These are phyloP conservation scores for Craseonycteris thonglongyai DNA, from an alignment of 2,113 vertebrate species.

Conservation along the genomic window DNA sequence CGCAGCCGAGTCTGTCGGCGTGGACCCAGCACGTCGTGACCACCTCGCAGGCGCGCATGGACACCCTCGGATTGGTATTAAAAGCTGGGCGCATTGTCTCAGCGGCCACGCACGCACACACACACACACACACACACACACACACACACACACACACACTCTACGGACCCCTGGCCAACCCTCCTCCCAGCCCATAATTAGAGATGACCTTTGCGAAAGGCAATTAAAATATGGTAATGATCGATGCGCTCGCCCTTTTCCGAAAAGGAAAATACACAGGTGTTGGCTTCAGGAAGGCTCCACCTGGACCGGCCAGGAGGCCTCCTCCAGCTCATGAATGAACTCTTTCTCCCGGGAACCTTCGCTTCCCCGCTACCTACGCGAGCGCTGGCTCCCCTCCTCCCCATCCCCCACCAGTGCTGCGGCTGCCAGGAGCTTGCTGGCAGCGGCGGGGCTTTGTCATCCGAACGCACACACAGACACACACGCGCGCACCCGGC, in stretches of 20 bases:
- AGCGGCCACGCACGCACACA: not conserved
- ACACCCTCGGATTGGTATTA: constrained; percentile 80
- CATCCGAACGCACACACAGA: constrained; percentile 72
- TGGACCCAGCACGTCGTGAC: constrained; percentile 79
- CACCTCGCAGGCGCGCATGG: constrained; percentile 76
- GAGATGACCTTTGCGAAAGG: constrained; percentile 79
- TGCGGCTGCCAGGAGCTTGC: constrained; percentile 73
- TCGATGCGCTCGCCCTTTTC: constrained; percentile 62
- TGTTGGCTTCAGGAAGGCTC: constrained; percentile 71
- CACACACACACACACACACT: not conserved
- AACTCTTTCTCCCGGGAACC: constrained; percentile 51
- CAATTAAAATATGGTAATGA: constrained; percentile 80
- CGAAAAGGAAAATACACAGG: constrained; percentile 72
- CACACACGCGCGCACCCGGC: constrained; percentile 59
- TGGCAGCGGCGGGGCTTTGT: constrained; percentile 77
- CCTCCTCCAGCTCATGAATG: constrained; percentile 63
- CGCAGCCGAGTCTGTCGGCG: constrained; percentile 74
- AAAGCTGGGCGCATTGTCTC: constrained; percentile 72
- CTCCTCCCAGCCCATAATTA: constrained; percentile 71
- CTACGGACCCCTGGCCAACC: constrained; percentile 43
- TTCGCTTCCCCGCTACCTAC: constrained; percentile 44
- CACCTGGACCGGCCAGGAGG: constrained; percentile 69
- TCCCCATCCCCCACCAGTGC: constrained; percentile 56
- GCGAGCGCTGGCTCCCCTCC: constrained; percentile 26
- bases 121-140: not conserved